Evolutionary conservation across 1,140 invertebrate genomes (phyloP), one percentile per base, ranked within the genome.

Genomic region (Cotesia typhae): DNA sequence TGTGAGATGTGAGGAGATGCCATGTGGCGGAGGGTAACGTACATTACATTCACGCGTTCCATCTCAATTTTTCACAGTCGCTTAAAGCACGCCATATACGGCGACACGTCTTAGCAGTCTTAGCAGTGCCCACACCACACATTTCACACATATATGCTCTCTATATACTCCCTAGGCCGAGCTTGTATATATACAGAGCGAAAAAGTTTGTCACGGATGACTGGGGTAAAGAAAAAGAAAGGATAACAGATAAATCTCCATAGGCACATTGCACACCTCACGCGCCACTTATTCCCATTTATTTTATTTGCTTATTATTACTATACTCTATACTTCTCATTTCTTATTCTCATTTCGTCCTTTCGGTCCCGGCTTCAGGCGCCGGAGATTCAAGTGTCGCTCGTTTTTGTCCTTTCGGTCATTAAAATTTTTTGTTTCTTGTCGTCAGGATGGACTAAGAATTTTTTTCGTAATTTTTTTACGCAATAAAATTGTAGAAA

Each of bases 31-130:
- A 28, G 51, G 20, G 28, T 7, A 53, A 55, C 35, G 65, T 51
- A 36, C 51, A 51, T 67, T 53, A 67, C 14, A 68, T 68, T 68
- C 55, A 14, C 52, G 47, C 67, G 67, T 68, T 59, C 53, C 67
- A 59, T 60, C 14, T 47, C 67, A 68, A 68, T 68, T 60, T 68
- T 68, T 68, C 67, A 59, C 55, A 68, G 55, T 68, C 55, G 14
- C 12, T 60, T 60, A 68, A 59, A 59, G n/a, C 52, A 20, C n/a
- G 53, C 53, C 67, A 59, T 57, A 59, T 68, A 68, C 37, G 53
- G 67, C 52, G 55, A 68, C 67, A 68, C 38, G 35, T 20, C 47
- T 53, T 51, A 52, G 20, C 28, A 28, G 28, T 28, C 28, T 28
- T 28, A 28, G 41, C 10, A 47, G 6, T 10, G 41, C 10, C 41